Evolutionary conservation across 1,140 invertebrate genomes (phyloP).

Genomic region (Cataglyphis hispanica): DNA sequence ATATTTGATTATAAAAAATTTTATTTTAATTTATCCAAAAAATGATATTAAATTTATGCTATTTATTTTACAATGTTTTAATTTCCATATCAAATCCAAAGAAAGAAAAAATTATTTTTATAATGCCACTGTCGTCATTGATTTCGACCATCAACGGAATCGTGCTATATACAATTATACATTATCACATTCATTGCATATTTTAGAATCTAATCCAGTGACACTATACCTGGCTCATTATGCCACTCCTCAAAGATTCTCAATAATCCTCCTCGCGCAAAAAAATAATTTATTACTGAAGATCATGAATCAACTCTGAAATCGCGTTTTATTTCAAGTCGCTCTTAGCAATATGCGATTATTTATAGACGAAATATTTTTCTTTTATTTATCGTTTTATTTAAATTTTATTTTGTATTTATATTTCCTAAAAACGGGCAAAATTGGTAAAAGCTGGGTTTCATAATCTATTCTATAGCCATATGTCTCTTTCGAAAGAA

Average conservation of each 20-base stretch:
- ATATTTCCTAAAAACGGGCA: conserved; percentile 47
- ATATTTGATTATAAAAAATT: not conserved
- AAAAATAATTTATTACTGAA: conserved; percentile 36
- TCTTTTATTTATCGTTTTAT: conserved; percentile 77
- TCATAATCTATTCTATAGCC: conserved; percentile 54
- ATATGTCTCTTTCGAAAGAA: conserved; percentile 9
- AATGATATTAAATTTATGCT: no score
- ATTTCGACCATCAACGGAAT: not conserved
- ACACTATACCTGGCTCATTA: not conserved
- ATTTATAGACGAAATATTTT: conserved; percentile 73
- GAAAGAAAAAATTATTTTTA: not conserved
- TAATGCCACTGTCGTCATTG: not conserved
- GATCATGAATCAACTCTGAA: conserved; percentile 24
- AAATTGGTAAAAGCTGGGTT: conserved; percentile 58
- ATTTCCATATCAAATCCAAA: not conserved
- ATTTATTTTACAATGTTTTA: not conserved
- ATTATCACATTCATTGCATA: conserved; percentile 19
- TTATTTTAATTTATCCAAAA: not conserved
- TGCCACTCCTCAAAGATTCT: conserved; percentile 4
- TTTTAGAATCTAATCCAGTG: conserved; percentile 40
- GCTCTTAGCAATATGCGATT: conserved; percentile 62
- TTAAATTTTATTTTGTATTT: conserved; percentile 64
- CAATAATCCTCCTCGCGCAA: conserved; percentile 24
- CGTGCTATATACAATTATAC: conserved; percentile 3
- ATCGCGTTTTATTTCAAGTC: conserved; percentile 63